Conservation (phyloP, 2,888 invertebrate species). For the Quadriops clusia region DNA sequence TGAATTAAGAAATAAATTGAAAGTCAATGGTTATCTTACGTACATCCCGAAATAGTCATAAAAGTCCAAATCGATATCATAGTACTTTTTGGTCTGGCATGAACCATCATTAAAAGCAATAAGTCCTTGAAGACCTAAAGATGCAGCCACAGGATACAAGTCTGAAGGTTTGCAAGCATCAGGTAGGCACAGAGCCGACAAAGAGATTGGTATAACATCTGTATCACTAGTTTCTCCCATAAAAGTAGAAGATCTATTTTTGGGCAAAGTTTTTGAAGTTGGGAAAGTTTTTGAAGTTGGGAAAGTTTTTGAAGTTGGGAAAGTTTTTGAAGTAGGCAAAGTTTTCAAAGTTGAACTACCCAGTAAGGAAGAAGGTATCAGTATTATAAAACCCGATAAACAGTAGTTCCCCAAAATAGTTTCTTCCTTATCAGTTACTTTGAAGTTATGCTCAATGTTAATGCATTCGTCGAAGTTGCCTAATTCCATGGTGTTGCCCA, state of each 20-base stretch:
- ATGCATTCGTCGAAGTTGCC: conserved; percentile 16
- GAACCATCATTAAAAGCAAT: not conserved
- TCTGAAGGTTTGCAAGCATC: conserved; percentile 9
- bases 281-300: not conserved
- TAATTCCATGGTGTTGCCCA: conserved; percentile 12
- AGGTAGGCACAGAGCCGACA: conserved; percentile 12
- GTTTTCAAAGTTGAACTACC: not conserved
- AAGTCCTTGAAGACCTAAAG: not conserved
- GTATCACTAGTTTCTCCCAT: too few relatives aligned
- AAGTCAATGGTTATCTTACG: not conserved
- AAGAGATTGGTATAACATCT: conserved; percentile 2
- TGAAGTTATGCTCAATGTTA: conserved; percentile 6
- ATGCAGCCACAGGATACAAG: not conserved
- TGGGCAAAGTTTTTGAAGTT: not conserved
- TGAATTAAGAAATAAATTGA: conserved; percentile 2
- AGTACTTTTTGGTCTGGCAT: conserved; percentile 1
- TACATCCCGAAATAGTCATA: conserved; percentile 8
- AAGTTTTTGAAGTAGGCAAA: not conserved
- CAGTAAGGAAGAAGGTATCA: not conserved
- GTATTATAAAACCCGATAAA: conserved; percentile 3
- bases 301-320: not conserved
- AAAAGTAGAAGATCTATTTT: too few relatives aligned
- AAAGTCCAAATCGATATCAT: conserved; percentile 1
- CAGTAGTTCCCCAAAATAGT: conserved; percentile 14
- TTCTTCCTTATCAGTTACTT: not conserved